Conservation (phyloP, 2,113 vertebrate genomes). For the Corvus cornix region DNA sequence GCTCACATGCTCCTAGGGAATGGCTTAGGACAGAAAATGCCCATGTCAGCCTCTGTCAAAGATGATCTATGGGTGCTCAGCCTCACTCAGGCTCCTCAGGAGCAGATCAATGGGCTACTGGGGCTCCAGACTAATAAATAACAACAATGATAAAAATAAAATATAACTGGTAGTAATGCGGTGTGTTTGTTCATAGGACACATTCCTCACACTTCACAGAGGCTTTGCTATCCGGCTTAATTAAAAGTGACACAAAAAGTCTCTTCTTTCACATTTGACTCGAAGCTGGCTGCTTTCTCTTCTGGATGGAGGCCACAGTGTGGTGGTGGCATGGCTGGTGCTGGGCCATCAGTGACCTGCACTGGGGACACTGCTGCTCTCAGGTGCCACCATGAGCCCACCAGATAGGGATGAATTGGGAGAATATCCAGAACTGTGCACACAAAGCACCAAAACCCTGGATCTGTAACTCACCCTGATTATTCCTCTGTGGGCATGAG, state of each 20-base stretch:
- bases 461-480: conserved; percentile 1
- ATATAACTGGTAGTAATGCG: background rate
- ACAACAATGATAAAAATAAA: conserved; percentile 22
- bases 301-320: background rate
- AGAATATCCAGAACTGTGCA: rapidly evolving
- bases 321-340: background rate
- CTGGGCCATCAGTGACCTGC: background rate
- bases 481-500: conserved; percentile 6
- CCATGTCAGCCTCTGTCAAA: background rate
- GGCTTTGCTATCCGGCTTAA: background rate
- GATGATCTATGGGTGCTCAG: background rate
- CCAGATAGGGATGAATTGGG: rapidly evolving
- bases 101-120: background rate
- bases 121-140: conserved; percentile 44
- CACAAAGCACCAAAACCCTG: background rate
- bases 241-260: background rate
- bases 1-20: rapidly evolving
- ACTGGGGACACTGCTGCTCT: background rate
- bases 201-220: background rate
- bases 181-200: background rate
- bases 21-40: background rate
- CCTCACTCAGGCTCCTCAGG: background rate
- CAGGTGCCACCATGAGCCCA: background rate
- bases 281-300: rapidly evolving
- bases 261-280: background rate